These are phyloP conservation scores for Pseudonaja textilis DNA, from an alignment of 2,113 vertebrate genomes.

Conservation along the genomic window DNA sequence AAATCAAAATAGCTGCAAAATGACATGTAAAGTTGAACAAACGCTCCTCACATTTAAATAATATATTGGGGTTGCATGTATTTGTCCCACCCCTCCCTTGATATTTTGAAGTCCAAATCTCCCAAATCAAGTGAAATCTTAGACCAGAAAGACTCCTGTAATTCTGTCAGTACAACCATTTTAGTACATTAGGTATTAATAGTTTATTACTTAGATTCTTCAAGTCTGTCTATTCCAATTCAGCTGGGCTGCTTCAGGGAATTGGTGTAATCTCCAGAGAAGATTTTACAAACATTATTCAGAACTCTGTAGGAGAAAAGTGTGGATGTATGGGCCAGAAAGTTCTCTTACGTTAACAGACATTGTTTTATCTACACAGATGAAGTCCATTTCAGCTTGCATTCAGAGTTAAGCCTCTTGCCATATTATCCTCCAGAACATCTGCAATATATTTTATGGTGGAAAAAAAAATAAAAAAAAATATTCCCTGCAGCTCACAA, in stretches of 20 bases:
- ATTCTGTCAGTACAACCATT: background rate
- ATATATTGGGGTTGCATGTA: background rate
- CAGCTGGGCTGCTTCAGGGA: background rate
- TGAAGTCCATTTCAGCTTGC: constrained; percentile 14
- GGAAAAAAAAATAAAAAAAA: constrained; percentile 17
- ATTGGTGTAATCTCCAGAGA: background rate
- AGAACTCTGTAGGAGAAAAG: background rate
- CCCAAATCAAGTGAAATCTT: background rate
- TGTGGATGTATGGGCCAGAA: background rate
- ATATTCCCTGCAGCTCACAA: constrained; percentile 35
- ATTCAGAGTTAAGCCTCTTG: constrained; percentile 39
- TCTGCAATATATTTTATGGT: constrained; percentile 52
- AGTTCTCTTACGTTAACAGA: background rate
- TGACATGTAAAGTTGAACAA: background rate
- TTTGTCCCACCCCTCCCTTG: background rate
- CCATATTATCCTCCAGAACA: constrained; percentile 49
- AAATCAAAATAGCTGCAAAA: background rate
- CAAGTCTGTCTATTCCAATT: background rate
- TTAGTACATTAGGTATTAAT: background rate
- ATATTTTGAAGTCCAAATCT: background rate
- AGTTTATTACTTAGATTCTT: background rate
- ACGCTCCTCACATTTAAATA: background rate
- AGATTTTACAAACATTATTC: background rate
- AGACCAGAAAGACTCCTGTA: background rate
- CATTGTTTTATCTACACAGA: background rate